Percentiles rank a stretch among this genome's conserved stretches.
Evolutionary conservation across 2,113 vertebrate genomes (phyloP).

Genomic region (Zosterops pallidus): DNA sequence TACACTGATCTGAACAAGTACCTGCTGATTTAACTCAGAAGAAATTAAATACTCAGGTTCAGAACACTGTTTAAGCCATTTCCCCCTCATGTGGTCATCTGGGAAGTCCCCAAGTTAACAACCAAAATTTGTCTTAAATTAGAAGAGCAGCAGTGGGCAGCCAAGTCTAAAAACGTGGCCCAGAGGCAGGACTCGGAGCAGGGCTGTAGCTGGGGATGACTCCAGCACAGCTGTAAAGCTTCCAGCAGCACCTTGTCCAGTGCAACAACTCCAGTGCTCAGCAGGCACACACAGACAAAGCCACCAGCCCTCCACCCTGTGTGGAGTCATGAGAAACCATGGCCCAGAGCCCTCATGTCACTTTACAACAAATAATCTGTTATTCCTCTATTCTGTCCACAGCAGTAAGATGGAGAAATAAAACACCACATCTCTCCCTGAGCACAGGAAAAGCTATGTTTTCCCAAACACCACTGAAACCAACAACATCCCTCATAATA

Average conservation of each 20-base stretch:
- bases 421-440: neutral
- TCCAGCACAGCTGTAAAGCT: neutral
- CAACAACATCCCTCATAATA: neutral
- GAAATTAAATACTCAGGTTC: neutral
- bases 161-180: neutral
- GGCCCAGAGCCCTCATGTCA: neutral
- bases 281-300: neutral
- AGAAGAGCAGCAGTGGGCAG: neutral
- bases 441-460: neutral
- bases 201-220: neutral
- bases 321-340: neutral
- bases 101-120: neutral
- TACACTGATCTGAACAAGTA: neutral
- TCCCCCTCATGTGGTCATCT: neutral
- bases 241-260: neutral
- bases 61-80: neutral
- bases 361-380: neutral
- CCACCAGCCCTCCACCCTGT: neutral
- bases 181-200: neutral
- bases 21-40: neutral
- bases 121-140: neutral
- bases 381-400: neutral
- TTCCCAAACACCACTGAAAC: neutral
- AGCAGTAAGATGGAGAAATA: neutral
- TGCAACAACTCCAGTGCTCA: neutral